Evolutionary conservation across 2,888 invertebrate species (phyloP).

Genomic region (Noctua fimbriata): DNA sequence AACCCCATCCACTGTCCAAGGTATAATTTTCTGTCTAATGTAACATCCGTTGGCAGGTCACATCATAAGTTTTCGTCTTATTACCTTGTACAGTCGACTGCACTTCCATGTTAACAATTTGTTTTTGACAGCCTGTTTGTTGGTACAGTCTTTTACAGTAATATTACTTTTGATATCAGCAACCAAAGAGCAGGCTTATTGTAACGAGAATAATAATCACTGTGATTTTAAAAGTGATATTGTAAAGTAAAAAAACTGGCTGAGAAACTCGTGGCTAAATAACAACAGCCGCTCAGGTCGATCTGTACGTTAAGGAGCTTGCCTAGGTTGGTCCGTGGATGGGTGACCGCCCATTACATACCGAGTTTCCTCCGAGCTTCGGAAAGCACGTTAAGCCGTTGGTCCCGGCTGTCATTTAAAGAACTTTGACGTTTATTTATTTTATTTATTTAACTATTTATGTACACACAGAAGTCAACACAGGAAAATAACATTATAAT

Average conservation of each 20-base stretch:
- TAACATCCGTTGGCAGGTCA: conserved; percentile 71
- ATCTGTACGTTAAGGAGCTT: too few relatives aligned
- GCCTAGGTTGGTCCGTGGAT: too few relatives aligned
- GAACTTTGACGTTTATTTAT: too few relatives aligned
- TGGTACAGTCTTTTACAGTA: background rate
- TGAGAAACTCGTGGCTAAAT: too few relatives aligned
- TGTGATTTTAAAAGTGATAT: background rate
- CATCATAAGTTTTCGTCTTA: conserved; percentile 42
- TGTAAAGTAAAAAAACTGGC: background rate
- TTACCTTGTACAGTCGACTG: conserved; percentile 28
- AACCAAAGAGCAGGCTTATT: background rate
- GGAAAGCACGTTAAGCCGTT: too few relatives aligned
- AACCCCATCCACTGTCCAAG: conserved; percentile 65
- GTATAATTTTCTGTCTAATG: conserved; percentile 76
- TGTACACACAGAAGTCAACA: too few relatives aligned
- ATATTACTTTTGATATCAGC: background rate
- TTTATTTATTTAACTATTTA: too few relatives aligned
- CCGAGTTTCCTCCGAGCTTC: too few relatives aligned
- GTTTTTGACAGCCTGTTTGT: background rate
- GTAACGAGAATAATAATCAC: background rate
- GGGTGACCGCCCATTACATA: too few relatives aligned
- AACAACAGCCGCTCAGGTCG: too few relatives aligned
- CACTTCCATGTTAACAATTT: background rate
- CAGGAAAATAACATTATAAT: too few relatives aligned
- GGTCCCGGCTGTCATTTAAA: too few relatives aligned